Percentiles rank a stretch among this genome's conserved stretches.
These are phyloP conservation scores for Cephonodes hylas DNA, from an alignment of 2,888 invertebrate species.

Conservation along the genomic window DNA sequence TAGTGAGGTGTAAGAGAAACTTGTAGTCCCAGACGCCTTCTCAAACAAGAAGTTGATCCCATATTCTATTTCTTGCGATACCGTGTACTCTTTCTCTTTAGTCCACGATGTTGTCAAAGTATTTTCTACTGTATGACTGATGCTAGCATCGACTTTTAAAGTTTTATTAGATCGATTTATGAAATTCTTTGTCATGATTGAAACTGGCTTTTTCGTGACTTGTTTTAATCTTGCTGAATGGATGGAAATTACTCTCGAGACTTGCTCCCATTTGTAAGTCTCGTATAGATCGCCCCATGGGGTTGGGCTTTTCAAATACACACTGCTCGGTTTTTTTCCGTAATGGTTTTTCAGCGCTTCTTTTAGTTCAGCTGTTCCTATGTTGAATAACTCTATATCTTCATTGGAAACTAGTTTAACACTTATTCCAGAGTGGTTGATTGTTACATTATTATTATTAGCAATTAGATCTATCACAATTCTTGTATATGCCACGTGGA, in stretches of 20 bases:
- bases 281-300: slow-evolving; percentile 68
- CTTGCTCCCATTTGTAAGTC: slow-evolving; percentile 56
- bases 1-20: slow-evolving; percentile 49
- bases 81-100: slow-evolving; percentile 40
- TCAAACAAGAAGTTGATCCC: slow-evolving; percentile 54
- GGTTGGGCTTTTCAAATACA: slow-evolving; percentile 59
- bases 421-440: slow-evolving; percentile 47
- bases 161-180: slow-evolving; percentile 53
- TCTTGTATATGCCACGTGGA: slow-evolving; percentile 36
- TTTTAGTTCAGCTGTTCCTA: slow-evolving; percentile 38
- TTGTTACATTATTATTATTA: slow-evolving; percentile 32
- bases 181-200: slow-evolving; percentile 55
- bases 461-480: slow-evolving; percentile 44
- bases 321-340: slow-evolving; percentile 42
- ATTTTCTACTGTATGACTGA: slow-evolving; percentile 60
- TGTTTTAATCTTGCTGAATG: slow-evolving; percentile 46
- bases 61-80: slow-evolving; percentile 57
- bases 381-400: slow-evolving; percentile 50
- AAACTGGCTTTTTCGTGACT: slow-evolving; percentile 36
- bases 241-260: slow-evolving; percentile 43
- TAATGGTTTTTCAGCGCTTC: slow-evolving; percentile 45
- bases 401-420: slow-evolving; percentile 38
- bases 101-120: slow-evolving; percentile 58
- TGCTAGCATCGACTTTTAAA: slow-evolving; percentile 62
- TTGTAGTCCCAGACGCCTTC: slow-evolving; percentile 50